Percentiles rank a stretch among this genome's conserved stretches.
phyloP scores from a whole-genome alignment of 2,888 invertebrate genomes.

The Drosophila melanosoma region DNA sequence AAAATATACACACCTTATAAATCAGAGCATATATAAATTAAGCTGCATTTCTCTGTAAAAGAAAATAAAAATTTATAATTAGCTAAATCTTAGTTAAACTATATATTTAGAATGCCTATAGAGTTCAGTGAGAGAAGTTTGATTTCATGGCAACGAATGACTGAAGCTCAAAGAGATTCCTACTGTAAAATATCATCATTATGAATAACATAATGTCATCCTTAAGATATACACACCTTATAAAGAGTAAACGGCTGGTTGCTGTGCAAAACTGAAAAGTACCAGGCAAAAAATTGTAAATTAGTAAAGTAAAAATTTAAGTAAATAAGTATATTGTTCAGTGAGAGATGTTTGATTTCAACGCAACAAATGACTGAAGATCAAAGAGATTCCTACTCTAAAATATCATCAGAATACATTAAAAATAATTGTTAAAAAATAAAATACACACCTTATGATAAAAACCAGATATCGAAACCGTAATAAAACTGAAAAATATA shows the following conservation, averaged over 20 bases:
- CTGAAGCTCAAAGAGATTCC: constrained; percentile 82
- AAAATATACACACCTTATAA: constrained; percentile 6
- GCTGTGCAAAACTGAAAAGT: background rate
- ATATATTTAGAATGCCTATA: background rate
- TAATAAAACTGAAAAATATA: constrained; percentile 10
- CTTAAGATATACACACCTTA: constrained; percentile 35
- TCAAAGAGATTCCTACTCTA: constrained; percentile 81
- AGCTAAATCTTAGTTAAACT: background rate
- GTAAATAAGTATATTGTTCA: constrained; percentile 39
- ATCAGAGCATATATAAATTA: background rate
- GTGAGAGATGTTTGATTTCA: constrained; percentile 68
- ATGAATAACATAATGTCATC: background rate
- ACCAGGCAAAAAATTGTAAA: background rate
- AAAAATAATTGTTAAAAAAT: background rate
- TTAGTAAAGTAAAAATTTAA: constrained; percentile 15
- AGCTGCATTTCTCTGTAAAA: background rate
- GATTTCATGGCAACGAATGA: constrained; percentile 77
- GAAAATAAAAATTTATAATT: background rate
- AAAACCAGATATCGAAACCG: background rate
- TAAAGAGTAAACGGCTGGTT: background rate
- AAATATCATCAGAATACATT: constrained; percentile 56
- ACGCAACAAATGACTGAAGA: constrained; percentile 72
- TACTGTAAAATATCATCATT: constrained; percentile 66
- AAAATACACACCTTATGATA: constrained; percentile 31
- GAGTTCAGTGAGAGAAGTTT: constrained; percentile 60